These are phyloP conservation scores for Propsilocerus akamusi DNA, from an alignment of 1,140 invertebrate species.

Conservation along the genomic window DNA sequence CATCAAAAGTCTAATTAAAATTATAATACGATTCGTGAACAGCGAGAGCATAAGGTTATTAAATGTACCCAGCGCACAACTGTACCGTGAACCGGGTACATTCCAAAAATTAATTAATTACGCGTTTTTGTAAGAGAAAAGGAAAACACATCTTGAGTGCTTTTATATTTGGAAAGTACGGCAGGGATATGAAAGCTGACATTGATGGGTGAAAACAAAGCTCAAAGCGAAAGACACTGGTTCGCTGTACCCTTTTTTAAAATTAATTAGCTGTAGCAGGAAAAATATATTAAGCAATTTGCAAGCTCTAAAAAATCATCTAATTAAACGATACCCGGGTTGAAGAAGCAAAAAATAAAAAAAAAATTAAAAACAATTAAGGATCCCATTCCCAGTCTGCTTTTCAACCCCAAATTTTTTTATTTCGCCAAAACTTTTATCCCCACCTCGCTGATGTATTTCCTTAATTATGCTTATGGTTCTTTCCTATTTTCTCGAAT, in stretches of 20 bases:
- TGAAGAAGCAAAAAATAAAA: too few relatives aligned
- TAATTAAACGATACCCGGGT: slow-evolving; percentile 1
- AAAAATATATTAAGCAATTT: slow-evolving; percentile 2
- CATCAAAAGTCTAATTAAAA: slow-evolving; percentile 3
- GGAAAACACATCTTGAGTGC: not conserved
- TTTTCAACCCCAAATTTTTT: too few relatives aligned
- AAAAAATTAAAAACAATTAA: slow-evolving; percentile 3
- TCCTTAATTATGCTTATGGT: too few relatives aligned
- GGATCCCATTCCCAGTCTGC: not conserved
- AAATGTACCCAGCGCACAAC: not conserved
- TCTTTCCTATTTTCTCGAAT: too few relatives aligned
- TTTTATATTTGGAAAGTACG: not conserved
- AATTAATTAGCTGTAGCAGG: not conserved
- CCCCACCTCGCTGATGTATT: too few relatives aligned
- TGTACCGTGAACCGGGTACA: not conserved
- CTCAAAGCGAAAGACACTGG: not conserved
- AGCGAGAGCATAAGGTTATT: not conserved
- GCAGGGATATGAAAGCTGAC: not conserved
- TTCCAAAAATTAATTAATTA: slow-evolving; percentile 3
- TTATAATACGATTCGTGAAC: not conserved
- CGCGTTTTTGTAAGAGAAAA: not conserved
- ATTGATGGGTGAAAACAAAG: not conserved
- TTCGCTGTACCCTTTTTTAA: not conserved
- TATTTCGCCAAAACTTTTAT: too few relatives aligned
- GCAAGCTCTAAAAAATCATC: slow-evolving; percentile 1